These are phyloP conservation scores for Lycaon pictus DNA, from an alignment of 2,113 vertebrate genomes.

Conservation along the genomic window DNA sequence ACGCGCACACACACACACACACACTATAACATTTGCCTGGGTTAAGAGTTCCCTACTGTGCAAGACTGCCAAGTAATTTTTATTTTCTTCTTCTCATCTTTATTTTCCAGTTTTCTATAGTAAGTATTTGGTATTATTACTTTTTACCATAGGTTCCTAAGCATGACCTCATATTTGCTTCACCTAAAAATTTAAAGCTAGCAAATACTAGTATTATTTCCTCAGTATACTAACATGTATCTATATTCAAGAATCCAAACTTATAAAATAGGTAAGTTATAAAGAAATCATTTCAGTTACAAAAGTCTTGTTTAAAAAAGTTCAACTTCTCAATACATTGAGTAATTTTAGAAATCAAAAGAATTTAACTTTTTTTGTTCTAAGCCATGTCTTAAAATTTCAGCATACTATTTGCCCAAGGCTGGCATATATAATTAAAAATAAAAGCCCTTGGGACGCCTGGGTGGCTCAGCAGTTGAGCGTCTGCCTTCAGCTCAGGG, in stretches of 20 bases:
- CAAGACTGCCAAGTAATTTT: neutral
- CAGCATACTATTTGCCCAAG: neutral
- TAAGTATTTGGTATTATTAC: neutral
- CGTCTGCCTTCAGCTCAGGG: no score
- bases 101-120: neutral
- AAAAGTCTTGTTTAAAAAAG: neutral
- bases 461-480: no score
- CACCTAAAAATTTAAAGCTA: neutral
- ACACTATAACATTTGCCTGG: neutral
- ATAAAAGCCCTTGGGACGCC: neutral
- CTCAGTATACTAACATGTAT: neutral
- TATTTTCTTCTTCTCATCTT: neutral
- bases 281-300: neutral
- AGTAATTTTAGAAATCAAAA: constrained; percentile 26
- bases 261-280: neutral
- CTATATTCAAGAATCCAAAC: neutral
- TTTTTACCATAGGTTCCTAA: neutral
- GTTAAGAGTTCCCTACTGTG: neutral
- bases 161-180: neutral
- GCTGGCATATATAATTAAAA: constrained; percentile 48
- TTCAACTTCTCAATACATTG: neutral
- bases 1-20: neutral
- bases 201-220: neutral
- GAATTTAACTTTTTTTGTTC: neutral
- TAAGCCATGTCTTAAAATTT: neutral